Percentiles rank a stretch among this genome's conserved stretches.
Conservation (phyloP, 2,888 invertebrate genomes). For the Teinopalpus imperialis region DNA sequence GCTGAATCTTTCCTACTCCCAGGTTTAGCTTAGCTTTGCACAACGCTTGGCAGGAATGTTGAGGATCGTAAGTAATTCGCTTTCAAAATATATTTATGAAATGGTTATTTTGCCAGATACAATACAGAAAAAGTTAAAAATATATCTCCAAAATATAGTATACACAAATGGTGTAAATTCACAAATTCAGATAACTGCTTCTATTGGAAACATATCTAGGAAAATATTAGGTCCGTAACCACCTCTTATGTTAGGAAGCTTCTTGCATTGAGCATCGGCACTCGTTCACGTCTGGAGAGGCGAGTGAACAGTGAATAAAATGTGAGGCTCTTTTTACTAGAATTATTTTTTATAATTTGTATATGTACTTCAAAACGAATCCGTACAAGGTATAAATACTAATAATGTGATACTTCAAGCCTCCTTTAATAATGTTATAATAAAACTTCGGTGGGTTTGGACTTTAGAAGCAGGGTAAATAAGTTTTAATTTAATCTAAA, state of each 20-base stretch:
- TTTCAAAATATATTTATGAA: too few relatives aligned
- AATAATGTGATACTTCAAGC: too few relatives aligned
- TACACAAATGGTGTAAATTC: too few relatives aligned
- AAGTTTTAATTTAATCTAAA: slow-evolving; percentile 2
- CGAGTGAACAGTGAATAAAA: slow-evolving; percentile 56
- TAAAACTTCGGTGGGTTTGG: neutral
- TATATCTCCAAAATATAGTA: too few relatives aligned
- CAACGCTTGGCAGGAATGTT: too few relatives aligned
- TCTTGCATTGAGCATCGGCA: slow-evolving; percentile 72
- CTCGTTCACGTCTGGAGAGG: slow-evolving; percentile 63
- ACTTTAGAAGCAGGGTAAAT: neutral
- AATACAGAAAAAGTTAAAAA: too few relatives aligned
- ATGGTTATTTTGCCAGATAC: too few relatives aligned
- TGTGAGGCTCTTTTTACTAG: slow-evolving; percentile 47
- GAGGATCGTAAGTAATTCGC: too few relatives aligned
- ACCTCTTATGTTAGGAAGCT: slow-evolving; percentile 54
- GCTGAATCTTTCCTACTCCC: too few relatives aligned
- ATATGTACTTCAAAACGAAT: slow-evolving; percentile 29
- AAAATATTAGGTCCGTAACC: slow-evolving; percentile 31
- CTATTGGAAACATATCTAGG: slow-evolving; percentile 29
- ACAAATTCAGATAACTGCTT: too few relatives aligned
- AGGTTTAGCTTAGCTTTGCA: too few relatives aligned
- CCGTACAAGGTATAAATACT: slow-evolving; percentile 28
- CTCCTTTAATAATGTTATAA: neutral
- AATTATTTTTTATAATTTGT: slow-evolving; percentile 47